Percentiles rank a stretch among this genome's conserved stretches.
These are phyloP conservation scores for Drymodes brunneopygia DNA, from an alignment of 2,113 vertebrate species.

Conservation along the genomic window DNA sequence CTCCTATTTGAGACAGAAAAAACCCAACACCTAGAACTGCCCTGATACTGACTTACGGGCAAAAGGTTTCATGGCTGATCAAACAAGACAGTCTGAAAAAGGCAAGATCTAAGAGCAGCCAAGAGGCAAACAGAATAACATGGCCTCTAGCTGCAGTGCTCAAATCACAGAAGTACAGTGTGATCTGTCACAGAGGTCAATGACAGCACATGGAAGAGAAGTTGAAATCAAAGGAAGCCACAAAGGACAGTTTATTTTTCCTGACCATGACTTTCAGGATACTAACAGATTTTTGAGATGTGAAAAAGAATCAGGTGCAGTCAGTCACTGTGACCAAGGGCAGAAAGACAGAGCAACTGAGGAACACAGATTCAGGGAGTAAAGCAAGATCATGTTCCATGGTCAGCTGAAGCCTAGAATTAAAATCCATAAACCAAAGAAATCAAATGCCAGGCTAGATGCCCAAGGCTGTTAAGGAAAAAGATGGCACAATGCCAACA, in stretches of 20 bases:
- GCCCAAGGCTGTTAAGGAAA: background rate
- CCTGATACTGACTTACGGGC: background rate
- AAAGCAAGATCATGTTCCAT: background rate
- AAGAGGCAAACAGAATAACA: background rate
- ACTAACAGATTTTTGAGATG: background rate
- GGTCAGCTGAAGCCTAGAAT: background rate
- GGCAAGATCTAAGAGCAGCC: background rate
- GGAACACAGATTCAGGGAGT: background rate
- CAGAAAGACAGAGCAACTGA: background rate
- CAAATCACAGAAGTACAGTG: background rate
- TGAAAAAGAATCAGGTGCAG: background rate
- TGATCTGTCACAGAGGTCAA: background rate
- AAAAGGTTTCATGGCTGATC: background rate
- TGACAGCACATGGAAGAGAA: background rate
- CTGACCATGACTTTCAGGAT: background rate
- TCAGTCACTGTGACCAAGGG: background rate
- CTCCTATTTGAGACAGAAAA: background rate
- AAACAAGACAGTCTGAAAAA: background rate
- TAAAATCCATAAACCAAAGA: background rate
- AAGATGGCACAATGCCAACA: background rate
- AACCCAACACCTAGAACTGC: background rate
- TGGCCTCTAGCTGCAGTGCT: background rate
- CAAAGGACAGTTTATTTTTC: background rate
- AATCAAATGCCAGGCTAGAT: background rate
- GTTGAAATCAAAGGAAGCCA: background rate